Percentiles rank a stretch among this genome's conserved stretches.
Evolutionary conservation across 2,113 vertebrate species (phyloP).

Genomic region (Talpa occidentalis): DNA sequence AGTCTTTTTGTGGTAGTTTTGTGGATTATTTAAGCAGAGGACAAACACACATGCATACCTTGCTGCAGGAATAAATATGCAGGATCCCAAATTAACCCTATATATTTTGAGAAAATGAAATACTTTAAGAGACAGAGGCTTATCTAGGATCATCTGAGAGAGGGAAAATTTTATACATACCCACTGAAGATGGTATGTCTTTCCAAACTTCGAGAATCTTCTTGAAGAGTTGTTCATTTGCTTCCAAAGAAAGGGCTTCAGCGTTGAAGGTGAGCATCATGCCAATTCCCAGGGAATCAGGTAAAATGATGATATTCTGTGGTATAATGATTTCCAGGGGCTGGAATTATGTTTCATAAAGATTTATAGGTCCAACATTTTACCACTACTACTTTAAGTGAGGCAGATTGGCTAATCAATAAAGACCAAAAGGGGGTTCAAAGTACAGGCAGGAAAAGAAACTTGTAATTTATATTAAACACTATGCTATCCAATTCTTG

Average conservation of each 20-base stretch:
- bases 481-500: constrained; percentile 2
- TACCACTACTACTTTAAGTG: constrained; percentile 68
- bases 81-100: constrained; percentile 10
- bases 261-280: constrained; percentile 96
- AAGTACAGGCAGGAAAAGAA: constrained; percentile 78
- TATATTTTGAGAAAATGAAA: constrained; percentile 2
- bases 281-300: constrained; percentile 94
- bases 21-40: background rate
- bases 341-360: constrained; percentile 84
- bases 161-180: constrained; percentile 84
- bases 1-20: background rate
- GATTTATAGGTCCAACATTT: constrained; percentile 78
- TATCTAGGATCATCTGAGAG: background rate
- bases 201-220: constrained; percentile 97
- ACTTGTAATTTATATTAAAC: constrained; percentile 66
- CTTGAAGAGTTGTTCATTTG: constrained; percentile 96
- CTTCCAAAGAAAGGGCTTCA: constrained; percentile 95
- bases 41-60: background rate
- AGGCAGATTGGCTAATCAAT: constrained; percentile 70
- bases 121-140: constrained; percentile 21
- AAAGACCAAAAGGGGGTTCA: constrained; percentile 61
- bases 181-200: constrained; percentile 96
- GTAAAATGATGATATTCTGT: constrained; percentile 97
- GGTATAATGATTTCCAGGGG: constrained; percentile 93
- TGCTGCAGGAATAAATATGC: background rate